A percentile compares a stretch with the other conserved stretches of the same genome.
These are phyloP conservation scores for Ditula angustiorana DNA, from an alignment of 2,888 invertebrate genomes.

Conservation along the genomic window DNA sequence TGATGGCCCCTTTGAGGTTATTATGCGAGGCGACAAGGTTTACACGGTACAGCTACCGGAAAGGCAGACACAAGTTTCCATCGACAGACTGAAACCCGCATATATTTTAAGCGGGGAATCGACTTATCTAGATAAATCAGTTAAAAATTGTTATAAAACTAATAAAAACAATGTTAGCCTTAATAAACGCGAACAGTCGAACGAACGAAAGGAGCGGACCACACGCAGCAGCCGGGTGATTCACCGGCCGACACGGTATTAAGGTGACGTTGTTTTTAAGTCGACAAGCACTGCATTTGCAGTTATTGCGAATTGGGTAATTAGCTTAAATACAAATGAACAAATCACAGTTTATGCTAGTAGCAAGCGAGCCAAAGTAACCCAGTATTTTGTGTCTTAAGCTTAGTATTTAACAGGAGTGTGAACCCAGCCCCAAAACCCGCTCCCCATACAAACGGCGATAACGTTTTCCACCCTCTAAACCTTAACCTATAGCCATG, in stretches of 20 bases:
- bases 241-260: neutral
- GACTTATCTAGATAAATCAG: neutral
- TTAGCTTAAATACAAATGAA: neutral
- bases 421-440: too few relatives aligned
- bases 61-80: neutral
- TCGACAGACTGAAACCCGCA: neutral
- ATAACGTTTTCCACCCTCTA: too few relatives aligned
- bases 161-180: neutral
- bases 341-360: too few relatives aligned
- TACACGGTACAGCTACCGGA: neutral
- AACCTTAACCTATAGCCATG: too few relatives aligned
- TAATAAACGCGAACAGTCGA: neutral
- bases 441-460: too few relatives aligned
- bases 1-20: neutral
- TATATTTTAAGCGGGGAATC: neutral
- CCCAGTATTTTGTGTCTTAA: too few relatives aligned
- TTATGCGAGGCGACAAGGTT: neutral
- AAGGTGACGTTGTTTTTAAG: neutral
- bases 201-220: neutral
- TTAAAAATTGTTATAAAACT: neutral
- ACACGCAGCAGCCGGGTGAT: neutral
- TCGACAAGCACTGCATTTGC: neutral
- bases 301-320: neutral
- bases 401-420: too few relatives aligned
- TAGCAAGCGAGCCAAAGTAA: too few relatives aligned